phyloP scores from a whole-genome alignment of 2,113 vertebrate species.

The Origma solitaria region DNA sequence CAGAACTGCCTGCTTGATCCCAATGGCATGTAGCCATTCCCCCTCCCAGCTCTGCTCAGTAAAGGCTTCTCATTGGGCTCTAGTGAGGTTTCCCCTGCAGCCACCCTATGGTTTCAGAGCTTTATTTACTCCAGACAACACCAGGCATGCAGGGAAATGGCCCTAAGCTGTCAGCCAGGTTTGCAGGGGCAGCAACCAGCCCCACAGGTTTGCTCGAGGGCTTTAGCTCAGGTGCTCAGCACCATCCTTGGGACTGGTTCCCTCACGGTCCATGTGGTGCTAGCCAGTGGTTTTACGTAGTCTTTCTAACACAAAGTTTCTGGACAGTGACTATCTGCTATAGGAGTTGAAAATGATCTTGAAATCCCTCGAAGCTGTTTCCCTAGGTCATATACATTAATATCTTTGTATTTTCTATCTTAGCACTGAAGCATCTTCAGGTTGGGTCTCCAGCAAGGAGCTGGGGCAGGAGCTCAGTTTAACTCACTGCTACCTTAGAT shows the following conservation, averaged over 20 bases:
- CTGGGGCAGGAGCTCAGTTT: background rate
- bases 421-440: background rate
- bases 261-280: background rate
- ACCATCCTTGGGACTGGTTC: background rate
- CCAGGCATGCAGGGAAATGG: background rate
- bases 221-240: background rate
- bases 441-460: background rate
- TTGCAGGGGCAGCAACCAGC: background rate
- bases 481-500: background rate
- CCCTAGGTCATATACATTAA: background rate
- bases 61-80: background rate
- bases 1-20: background rate
- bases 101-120: background rate
- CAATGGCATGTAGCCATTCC: background rate
- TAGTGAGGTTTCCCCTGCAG: background rate
- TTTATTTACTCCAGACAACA: background rate
- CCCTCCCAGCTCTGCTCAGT: background rate
- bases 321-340: background rate
- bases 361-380: background rate
- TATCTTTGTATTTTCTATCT: background rate
- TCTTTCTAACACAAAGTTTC: background rate
- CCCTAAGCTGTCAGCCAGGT: background rate
- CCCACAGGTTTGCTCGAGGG: background rate
- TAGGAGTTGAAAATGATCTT: background rate
- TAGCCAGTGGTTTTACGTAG: background rate